A percentile compares a stretch with the other conserved stretches of the same genome.
Evolutionary conservation across 2,888 invertebrate genomes (phyloP).

Genomic region (Scaeva pyrastri): DNA sequence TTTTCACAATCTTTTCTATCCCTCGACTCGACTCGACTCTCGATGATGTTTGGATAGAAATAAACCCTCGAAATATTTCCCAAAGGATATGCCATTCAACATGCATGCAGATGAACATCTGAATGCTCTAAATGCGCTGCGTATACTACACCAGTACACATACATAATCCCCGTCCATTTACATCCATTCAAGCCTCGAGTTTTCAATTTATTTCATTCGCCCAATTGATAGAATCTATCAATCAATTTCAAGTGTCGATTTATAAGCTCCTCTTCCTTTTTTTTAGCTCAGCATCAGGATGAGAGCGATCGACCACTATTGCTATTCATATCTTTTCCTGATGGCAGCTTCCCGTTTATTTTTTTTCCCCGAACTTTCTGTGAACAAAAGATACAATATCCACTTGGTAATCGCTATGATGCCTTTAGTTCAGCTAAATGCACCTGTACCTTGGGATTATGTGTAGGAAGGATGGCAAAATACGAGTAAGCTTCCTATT

Average conservation of each 20-base stretch:
- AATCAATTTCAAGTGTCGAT: constrained; percentile 75
- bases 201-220: constrained; percentile 75
- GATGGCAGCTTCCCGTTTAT: background rate
- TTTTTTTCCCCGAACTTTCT: constrained; percentile 6
- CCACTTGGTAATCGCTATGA: constrained; percentile 8
- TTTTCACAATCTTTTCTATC: constrained; percentile 56
- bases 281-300: constrained; percentile 36
- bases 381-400: constrained; percentile 42
- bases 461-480: too few relatives aligned
- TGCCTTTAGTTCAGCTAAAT: background rate
- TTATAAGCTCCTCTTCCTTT: constrained; percentile 67
- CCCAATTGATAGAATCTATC: constrained; percentile 75
- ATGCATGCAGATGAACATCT: constrained; percentile 57
- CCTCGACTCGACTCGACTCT: background rate
- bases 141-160: constrained; percentile 11
- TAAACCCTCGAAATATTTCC: background rate
- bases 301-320: constrained; percentile 23
- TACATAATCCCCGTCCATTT: constrained; percentile 54
- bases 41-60: too few relatives aligned
- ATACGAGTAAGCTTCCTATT: background rate
- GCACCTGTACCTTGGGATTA: background rate
- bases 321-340: constrained; percentile 20
- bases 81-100: constrained; percentile 46
- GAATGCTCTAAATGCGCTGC: constrained; percentile 28
- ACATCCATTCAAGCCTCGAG: constrained; percentile 56